Percentiles rank a stretch among this genome's conserved stretches.
Conservation (phyloP, 1,140 invertebrate species). For the Charaxes varanes region DNA sequence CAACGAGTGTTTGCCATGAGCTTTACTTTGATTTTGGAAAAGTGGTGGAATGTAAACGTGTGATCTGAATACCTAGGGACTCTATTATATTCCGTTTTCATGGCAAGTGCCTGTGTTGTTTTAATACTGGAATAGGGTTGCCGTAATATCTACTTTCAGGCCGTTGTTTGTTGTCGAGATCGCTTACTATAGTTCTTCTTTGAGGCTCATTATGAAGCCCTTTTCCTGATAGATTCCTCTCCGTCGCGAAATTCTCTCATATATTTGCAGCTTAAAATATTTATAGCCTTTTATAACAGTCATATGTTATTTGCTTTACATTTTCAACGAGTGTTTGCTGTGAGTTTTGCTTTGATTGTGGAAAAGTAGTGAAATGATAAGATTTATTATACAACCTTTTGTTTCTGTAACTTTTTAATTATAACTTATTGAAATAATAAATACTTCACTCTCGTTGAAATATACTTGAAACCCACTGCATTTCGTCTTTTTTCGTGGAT, state of each 20-base stretch:
- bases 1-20: constrained; percentile 68
- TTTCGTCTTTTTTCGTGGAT: too few relatives aligned
- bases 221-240: too few relatives aligned
- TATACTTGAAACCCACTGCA: too few relatives aligned
- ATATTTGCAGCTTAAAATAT: too few relatives aligned
- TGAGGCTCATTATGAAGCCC: constrained; percentile 2
- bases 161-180: constrained; percentile 1
- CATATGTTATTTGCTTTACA: constrained; percentile 72
- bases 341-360: constrained; percentile 68
- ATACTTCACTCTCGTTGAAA: too few relatives aligned
- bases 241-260: too few relatives aligned
- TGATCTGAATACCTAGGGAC: constrained; percentile 57
- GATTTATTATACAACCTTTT: too few relatives aligned
- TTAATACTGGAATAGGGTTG: constrained; percentile 23
- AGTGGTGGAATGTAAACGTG: constrained; percentile 49
- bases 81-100: constrained; percentile 43
- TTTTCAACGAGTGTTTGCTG: constrained; percentile 71
- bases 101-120: constrained; percentile 46
- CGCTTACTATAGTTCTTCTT: constrained; percentile 1
- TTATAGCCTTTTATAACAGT: too few relatives aligned
- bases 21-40: constrained; percentile 69
- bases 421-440: too few relatives aligned
- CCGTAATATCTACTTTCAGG: constrained; percentile 10
- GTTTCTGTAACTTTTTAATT: too few relatives aligned
- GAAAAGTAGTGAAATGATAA: constrained; percentile 51